Percentiles rank a stretch among this genome's conserved stretches.
phyloP scores from a whole-genome alignment of 2,888 invertebrate genomes.

The Oxystoma pomonae region DNA sequence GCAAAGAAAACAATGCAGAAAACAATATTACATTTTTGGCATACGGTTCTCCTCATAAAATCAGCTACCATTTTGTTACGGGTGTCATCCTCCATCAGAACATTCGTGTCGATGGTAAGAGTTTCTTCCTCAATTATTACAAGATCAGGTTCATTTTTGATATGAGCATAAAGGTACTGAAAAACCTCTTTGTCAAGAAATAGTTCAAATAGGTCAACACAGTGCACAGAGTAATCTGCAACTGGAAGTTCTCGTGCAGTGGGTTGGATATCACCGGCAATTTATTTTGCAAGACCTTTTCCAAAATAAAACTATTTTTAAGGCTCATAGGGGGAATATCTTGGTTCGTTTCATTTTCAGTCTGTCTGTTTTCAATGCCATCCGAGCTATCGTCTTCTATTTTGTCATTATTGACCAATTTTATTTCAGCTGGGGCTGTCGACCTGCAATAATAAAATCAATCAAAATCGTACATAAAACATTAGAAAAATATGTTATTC shows the following conservation, averaged over 20 bases:
- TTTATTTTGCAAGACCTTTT: conserved; percentile 7
- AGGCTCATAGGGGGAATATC: not conserved
- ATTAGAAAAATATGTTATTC: conserved; percentile 7
- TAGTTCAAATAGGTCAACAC: no score
- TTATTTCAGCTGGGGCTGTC: conserved; percentile 17
- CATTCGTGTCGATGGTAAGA: conserved; percentile 22
- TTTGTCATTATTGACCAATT: conserved; percentile 14
- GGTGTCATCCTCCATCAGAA: conserved; percentile 10
- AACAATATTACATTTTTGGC: no score
- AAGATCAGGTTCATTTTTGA: conserved; percentile 13
- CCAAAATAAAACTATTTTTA: not conserved
- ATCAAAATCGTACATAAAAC: not conserved
- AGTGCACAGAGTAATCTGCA: conserved; percentile 15
- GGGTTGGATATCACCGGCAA: not conserved
- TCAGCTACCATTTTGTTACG: conserved; percentile 9
- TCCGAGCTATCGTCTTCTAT: conserved; percentile 9
- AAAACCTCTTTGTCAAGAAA: no score
- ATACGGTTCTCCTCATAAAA: conserved; percentile 6
- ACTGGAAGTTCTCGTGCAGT: conserved; percentile 7
- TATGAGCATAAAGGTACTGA: conserved; percentile 13
- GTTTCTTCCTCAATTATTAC: conserved; percentile 24
- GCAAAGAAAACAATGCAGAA: no score
- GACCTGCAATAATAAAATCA: conserved; percentile 11
- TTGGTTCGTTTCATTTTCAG: not conserved
- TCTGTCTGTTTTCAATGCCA: not conserved